Base-by-base conservation (phyloP, 2,113 vertebrate genomes). In the Leucoraja erinaceus region DNA sequence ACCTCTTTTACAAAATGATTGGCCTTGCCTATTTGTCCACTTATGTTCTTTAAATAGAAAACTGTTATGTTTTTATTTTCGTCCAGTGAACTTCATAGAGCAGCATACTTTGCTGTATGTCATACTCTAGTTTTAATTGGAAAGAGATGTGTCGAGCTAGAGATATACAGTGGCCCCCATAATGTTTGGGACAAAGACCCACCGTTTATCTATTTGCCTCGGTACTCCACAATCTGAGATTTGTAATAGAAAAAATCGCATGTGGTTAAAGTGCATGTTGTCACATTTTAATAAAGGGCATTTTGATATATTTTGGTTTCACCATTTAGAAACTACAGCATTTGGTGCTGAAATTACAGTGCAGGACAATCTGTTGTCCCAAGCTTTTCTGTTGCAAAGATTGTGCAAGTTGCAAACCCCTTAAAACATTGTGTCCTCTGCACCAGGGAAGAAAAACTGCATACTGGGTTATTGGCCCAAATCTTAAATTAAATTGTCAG, bases 401-500 rank as follows among this genome's bases (percentile, higher is more conserved):
- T 63, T 20, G 20, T 88, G 56, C 25, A 31, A 25, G 38, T 4
- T 54, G 68, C 68, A 54, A 70, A 47, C 33, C 90, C 68, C 10
- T 72, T 91, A 91, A 54, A 90, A 22, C 6, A 70, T 91, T 28
- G 33, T 54, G 66, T 91, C 90, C 68, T 91, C 66, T 47, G 33
- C 28, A 72, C 68, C 31, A n/a, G 68, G 63, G 25, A 72, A 38
- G n/a, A 70, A 28, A 91, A 91, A 72, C 66, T 22, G 22, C 90
- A 91, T 25, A 91, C 88, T 91, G 90, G 20, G 90, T 91, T 88
- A 63, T 91, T 91, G 95, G 95, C 93, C 95, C 95, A 95, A 94
- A 95, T 95, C 94, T 96, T 97, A 97, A 97, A 96, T 97, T 95
- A 96, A 97, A 96, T 96, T 96, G 96, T 97, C 97, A 97, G 97